Conservation (phyloP, 2,797 vertebrate species). For the Tympanoctomys barrerae region DNA sequence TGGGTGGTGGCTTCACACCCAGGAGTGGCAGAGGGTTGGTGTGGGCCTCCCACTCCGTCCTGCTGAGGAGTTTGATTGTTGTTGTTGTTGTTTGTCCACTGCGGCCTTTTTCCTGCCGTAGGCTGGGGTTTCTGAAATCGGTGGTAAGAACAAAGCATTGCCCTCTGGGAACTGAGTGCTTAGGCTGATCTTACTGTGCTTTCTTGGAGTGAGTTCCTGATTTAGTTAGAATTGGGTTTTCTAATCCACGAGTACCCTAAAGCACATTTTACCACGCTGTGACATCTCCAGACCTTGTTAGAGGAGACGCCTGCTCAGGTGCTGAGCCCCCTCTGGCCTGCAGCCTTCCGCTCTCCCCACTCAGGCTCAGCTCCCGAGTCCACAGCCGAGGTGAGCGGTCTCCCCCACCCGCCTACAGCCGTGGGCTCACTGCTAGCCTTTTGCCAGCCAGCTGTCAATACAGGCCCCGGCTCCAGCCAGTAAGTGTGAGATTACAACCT, state of each 20-base stretch:
- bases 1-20: conserved; percentile 63
- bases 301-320: neutral
- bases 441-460: neutral
- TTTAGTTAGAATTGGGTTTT: conserved; percentile 60
- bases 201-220: conserved; percentile 8
- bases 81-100: conserved; percentile 19
- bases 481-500: neutral
- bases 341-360: neutral
- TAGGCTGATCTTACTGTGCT: neutral
- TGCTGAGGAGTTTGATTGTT: conserved; percentile 55
- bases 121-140: conserved; percentile 45
- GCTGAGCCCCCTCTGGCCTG: neutral
- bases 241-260: neutral
- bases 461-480: neutral
- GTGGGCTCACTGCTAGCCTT: neutral
- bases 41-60: conserved; percentile 40
- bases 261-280: neutral
- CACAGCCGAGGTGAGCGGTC: neutral
- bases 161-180: conserved; percentile 31
- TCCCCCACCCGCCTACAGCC: neutral
- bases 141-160: conserved; percentile 29
- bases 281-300: neutral
- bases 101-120: conserved; percentile 61
- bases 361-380: neutral
- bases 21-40: conserved; percentile 54